Base-by-base conservation (phyloP, 1,140 invertebrate species). In the Brachionus manjavacas region DNA sequence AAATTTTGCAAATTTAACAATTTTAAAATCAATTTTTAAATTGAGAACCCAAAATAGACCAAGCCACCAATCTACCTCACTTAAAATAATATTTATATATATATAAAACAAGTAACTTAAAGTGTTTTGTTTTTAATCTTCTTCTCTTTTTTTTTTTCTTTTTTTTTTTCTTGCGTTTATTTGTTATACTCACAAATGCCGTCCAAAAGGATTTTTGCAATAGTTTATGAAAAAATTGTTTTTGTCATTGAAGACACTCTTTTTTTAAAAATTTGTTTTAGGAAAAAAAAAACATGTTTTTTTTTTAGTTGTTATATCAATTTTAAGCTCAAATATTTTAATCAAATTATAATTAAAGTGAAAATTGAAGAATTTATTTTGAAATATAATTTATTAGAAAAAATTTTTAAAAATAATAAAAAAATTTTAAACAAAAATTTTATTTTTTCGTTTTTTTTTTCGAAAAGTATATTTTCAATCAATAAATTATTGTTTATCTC, bases 371-470 rank as follows among this genome's bases (percentile, higher is more conserved):
- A 60, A 60, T 60, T 60, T 60, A 60, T 60, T 60, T 60, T 60
- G 52, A 60, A 60, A 60, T 60, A 60, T 60, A 60, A 60, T 60
- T 60, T 60, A 60, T 60, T 60, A 60, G 52, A 60, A 60, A 60
- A 60, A 60, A 60, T 60, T 60, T 60, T 60, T 60, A 60, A 60
- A 60, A 60, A 60, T 60, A 60, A 60, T 60, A 60, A 60, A 60
- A 49, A 60, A 20, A 60, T 60, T 60, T 60, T 60, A 60, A 60
- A 60, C 52, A 60, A 12, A 52, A 14, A 60, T 20, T 60, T 60
- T 60, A 9, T 9, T 60, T 60, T 2, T 60, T 8, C 0, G 6
- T 31, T 31, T 31, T 35, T 35, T 35, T 35, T 35, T 35, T 35
- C 3, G 6, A 35, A 35, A 35, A 35, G 31, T 35, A 35, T 35